Conservation (phyloP, 2,888 invertebrate genomes). For the Eucriotettix oculatus region DNA sequence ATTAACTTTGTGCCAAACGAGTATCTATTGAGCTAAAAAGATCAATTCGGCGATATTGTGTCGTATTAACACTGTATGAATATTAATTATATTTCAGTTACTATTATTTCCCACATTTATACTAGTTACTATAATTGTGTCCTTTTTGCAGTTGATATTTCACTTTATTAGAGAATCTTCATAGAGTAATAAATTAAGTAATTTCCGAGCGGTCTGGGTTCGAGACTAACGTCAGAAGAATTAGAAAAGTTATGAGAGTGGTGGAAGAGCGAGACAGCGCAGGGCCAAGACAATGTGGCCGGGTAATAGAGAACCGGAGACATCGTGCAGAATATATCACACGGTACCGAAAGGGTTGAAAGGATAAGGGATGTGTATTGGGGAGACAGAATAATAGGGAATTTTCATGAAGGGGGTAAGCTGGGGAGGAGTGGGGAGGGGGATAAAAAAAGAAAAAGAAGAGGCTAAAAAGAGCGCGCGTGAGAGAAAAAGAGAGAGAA, state of each 20-base stretch:
- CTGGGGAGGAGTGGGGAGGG: slow-evolving; percentile 1
- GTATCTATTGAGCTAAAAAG: too few species aligned
- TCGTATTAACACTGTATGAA: too few species aligned
- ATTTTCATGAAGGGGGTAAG: slow-evolving; percentile 8
- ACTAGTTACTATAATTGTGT: too few species aligned
- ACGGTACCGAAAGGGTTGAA: slow-evolving; percentile 10
- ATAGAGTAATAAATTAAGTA: too few species aligned
- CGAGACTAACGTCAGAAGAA: too few species aligned
- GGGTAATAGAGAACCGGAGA: slow-evolving; percentile 3
- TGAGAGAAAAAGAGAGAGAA: not conserved
- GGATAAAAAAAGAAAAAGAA: not conserved
- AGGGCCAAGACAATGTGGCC: not conserved
- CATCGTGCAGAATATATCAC: slow-evolving; percentile 11
- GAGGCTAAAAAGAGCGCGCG: not conserved
- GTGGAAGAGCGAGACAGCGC: not conserved
- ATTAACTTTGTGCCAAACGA: too few species aligned
- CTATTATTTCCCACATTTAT: too few species aligned
- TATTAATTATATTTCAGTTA: too few species aligned
- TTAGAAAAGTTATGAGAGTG: not conserved
- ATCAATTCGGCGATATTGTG: too few species aligned
- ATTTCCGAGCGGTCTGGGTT: too few species aligned
- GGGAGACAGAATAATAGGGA: slow-evolving; percentile 11
- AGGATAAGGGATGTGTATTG: slow-evolving; percentile 13
- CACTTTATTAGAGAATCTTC: too few species aligned
- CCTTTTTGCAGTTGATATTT: too few species aligned